phyloP scores from a whole-genome alignment of 2,113 vertebrate species.

The Mobula hypostoma region DNA sequence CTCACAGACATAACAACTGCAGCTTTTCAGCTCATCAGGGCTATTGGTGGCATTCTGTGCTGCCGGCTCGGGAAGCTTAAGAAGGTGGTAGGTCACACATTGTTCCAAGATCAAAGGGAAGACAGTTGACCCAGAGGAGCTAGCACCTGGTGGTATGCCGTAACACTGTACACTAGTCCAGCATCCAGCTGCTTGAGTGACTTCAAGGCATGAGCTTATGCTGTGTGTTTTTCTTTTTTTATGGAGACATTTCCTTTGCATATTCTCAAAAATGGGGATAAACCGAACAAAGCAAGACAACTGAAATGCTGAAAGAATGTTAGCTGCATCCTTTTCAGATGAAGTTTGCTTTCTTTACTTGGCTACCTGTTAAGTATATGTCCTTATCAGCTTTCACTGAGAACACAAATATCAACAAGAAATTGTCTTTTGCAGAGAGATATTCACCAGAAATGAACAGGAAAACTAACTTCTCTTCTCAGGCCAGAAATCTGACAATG shows the following conservation, averaged over 20 bases:
- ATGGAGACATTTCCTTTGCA: neutral
- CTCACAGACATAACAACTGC: neutral
- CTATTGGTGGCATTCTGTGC: neutral
- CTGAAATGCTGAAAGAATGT: neutral
- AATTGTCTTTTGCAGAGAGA: neutral
- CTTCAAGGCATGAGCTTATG: neutral
- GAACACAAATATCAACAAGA: neutral
- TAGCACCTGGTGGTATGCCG: slow-evolving; percentile 6
- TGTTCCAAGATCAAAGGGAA: slow-evolving; percentile 15
- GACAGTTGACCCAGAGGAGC: neutral
- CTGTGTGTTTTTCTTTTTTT: neutral
- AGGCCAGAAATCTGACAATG: neutral
- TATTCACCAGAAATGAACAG: neutral
- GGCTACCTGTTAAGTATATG: no score
- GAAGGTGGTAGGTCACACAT: slow-evolving; percentile 11
- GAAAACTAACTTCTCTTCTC: neutral
- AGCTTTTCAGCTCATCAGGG: slow-evolving; percentile 9
- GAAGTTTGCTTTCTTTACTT: neutral
- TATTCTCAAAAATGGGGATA: neutral
- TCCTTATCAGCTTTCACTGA: no score
- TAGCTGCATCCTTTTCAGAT: neutral
- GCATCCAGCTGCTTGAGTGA: neutral
- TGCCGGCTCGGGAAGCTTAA: slow-evolving; percentile 5
- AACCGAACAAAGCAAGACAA: neutral
- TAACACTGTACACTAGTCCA: neutral